Conservation (phyloP, 2,888 invertebrate species). For the Eudasyphora cyanicolor region DNA sequence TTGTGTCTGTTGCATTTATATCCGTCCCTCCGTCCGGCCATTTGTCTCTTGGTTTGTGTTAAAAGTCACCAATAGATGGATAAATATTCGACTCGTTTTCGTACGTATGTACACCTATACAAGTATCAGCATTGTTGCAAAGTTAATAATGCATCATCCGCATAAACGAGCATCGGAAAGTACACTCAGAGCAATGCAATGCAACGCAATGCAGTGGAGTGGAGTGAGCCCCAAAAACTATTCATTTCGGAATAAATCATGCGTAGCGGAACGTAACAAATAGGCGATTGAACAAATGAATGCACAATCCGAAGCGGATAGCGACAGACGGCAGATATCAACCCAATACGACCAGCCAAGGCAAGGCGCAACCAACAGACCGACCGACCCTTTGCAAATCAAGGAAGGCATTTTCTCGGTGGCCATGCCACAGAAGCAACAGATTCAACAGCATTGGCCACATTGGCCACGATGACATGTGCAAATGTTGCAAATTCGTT, state of each 20-base stretch:
- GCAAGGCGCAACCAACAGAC: neutral
- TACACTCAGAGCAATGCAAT: neutral
- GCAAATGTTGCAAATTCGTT: slow-evolving; percentile 51
- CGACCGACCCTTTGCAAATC: neutral
- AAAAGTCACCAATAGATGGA: too few species aligned
- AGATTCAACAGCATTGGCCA: neutral
- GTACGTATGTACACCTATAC: neutral
- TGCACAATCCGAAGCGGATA: slow-evolving; percentile 30
- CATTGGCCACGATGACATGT: slow-evolving; percentile 37
- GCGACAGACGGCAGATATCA: neutral
- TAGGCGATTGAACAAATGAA: slow-evolving; percentile 54
- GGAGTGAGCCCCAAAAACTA: too few species aligned
- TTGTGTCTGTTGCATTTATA: neutral
- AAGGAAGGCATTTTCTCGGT: slow-evolving; percentile 1
- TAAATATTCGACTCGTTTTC: too few species aligned
- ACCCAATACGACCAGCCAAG: neutral
- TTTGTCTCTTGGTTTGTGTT: too few species aligned
- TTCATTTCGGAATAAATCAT: slow-evolving; percentile 54
- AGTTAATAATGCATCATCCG: slow-evolving; percentile 39
- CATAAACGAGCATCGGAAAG: too few species aligned
- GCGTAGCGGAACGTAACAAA: slow-evolving; percentile 47
- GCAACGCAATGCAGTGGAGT: neutral
- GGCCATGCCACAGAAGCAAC: neutral
- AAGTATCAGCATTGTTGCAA: slow-evolving; percentile 19
- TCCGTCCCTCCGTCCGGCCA: too few species aligned